A percentile compares a stretch with the other conserved stretches of the same genome.
Evolutionary conservation across 2,113 vertebrate species (phyloP).

Genomic region (Centropus bengalensis): DNA sequence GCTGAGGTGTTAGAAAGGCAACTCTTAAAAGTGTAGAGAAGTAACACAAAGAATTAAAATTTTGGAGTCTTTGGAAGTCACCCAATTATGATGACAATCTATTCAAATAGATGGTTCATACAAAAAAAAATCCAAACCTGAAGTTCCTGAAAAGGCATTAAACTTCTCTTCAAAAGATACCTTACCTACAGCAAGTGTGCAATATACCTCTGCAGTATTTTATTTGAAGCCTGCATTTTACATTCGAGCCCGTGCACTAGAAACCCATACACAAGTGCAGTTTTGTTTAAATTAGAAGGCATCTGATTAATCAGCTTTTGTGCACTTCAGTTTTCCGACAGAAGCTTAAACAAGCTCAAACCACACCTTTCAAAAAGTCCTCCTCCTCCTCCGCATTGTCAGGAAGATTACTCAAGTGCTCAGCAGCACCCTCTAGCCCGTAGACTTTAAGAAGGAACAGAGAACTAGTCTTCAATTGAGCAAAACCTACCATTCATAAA

Average conservation of each 20-base stretch:
- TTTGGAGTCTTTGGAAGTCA: not conserved
- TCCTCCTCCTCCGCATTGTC: not conserved
- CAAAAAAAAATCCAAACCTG: not conserved
- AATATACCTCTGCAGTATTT: not conserved
- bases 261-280: rapidly evolving
- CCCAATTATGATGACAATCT: not conserved
- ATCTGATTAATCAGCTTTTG: not conserved
- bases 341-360: not conserved
- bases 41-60: not conserved
- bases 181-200: not conserved
- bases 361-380: not conserved
- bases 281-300: not conserved
- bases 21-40: not conserved
- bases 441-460: not conserved
- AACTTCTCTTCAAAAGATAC: not conserved
- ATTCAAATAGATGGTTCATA: not conserved
- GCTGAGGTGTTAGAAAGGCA: not conserved
- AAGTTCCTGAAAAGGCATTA: not conserved
- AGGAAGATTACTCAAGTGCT: not conserved
- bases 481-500: slow-evolving; percentile 57
- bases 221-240: not conserved
- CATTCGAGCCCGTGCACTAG: not conserved
- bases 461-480: not conserved
- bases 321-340: not conserved
- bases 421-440: slow-evolving; percentile 66